Base-by-base conservation (phyloP, 92 coral and sea anemone species). In the Meandrina meandrites region DNA sequence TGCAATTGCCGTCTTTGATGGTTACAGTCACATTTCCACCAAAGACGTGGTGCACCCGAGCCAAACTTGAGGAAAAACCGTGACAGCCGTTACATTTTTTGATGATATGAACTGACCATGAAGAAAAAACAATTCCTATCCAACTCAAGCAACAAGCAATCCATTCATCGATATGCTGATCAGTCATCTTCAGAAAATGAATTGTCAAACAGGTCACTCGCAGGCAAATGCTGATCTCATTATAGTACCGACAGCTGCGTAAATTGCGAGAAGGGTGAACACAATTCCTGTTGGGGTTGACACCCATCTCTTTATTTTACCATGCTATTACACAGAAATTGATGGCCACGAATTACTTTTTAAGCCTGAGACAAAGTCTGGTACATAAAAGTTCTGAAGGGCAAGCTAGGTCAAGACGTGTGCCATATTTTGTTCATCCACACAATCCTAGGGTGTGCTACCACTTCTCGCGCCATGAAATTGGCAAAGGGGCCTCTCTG, bases 201-300 rank as follows among this genome's bases (percentile, higher is more conserved):
- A 37, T 34, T 90, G 90, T 78, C 36, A 78, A 53, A 92, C 89
- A 77, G 48, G 21, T 79, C 91, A 87, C 58, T 82, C 91, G 8
- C 35, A 40, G 17, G 91, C 78, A 37, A 92, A 92, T 84, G 91
- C 93, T 31, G 92, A 90, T 40, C 75, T 88, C 67, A 88, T 87
- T 5, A 90, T 93, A 36, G 91, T 87, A 19, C 73, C 83, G 82
- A 93, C 90, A 56, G 76, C 91, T 42, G 86, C 87, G 80, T 31
- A 83, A n/a, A n/a, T n/a, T n/a, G n/a, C n/a, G n/a, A n/a, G n/a
- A n/a, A n/a, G n/a, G n/a, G n/a, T n/a, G n/a, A n/a, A n/a, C n/a
- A n/a, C n/a, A n/a, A n/a, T n/a, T n/a, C n/a, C n/a, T n/a, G n/a
- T n/a, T n/a, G n/a, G n/a, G n/a, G n/a, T n/a, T n/a, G n/a, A n/a